Evolutionary conservation across 2,888 invertebrate species (phyloP).

Genomic region (Anarsia innoxiella): DNA sequence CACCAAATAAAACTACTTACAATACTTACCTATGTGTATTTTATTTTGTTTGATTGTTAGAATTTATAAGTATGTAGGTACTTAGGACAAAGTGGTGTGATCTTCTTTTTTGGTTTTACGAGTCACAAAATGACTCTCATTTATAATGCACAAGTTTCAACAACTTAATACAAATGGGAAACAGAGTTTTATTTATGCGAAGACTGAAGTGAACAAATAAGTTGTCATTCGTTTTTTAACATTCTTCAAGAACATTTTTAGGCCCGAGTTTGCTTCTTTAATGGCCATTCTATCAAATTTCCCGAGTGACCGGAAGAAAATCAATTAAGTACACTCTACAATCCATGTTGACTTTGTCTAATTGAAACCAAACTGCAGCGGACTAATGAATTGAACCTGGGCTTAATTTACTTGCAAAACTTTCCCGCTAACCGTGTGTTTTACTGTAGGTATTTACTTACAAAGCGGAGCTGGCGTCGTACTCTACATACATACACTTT

Average conservation of each 20-base stretch:
- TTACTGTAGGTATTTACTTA: conserved; percentile 6
- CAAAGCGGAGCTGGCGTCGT: conserved; percentile 1
- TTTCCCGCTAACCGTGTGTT: conserved; percentile 14
- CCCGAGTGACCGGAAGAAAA: conserved; percentile 31
- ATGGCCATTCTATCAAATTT: conserved; percentile 22
- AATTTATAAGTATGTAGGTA: no score
- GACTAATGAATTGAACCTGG: conserved; percentile 41
- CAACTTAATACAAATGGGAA: no score
- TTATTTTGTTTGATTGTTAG: no score
- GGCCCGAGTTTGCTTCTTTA: conserved; percentile 8
- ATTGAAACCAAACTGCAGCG: conserved; percentile 57
- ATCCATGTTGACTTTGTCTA: conserved; percentile 53
- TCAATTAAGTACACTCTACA: conserved; percentile 39
- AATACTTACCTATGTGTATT: no score
- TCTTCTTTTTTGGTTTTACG: no score
- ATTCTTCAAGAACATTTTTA: conserved; percentile 1
- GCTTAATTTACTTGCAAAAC: conserved; percentile 27
- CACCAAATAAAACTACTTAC: background rate
- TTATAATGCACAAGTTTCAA: no score
- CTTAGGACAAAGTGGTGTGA: no score
- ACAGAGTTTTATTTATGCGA: no score
- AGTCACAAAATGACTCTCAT: no score
- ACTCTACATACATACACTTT: no score
- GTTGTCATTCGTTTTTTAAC: conserved; percentile 8
- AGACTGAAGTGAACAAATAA: conserved; percentile 12